Evolutionary conservation across 2,113 vertebrate species (phyloP), one percentile per base, ranked within the genome.

Genomic region (Corythoichthys haematopterus): DNA sequence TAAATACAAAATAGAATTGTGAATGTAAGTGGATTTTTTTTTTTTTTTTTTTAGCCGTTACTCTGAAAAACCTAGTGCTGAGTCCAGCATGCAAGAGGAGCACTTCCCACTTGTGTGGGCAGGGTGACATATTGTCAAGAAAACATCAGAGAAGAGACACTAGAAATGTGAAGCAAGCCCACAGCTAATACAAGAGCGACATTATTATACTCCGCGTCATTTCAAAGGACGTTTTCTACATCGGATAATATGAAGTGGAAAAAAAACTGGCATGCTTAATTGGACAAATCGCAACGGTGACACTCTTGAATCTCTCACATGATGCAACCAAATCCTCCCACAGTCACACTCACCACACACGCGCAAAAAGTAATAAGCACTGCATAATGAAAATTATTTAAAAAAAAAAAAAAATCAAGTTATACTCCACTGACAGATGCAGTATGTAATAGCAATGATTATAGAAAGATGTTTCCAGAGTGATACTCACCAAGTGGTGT

Each of bases 121-220:
- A 46, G 12, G 43, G 50, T 2, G 15, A 68, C 51, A 68, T 40
- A 15, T 6, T 46, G 64, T 59, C 6, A 37, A 53, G 4, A n/a
- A 47, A 20, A 64, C 69, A 60, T 48, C 16, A 33, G 2, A 20
- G 13, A 67, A 20, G 52, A 60, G 4, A 40, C 28, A 20, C 38
- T 52, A n/a, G 45, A 79, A 65, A 65, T 69, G 62, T 46, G 46
- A 37, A 69, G 48, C 50, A 68, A 63, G 48, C 36, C 12, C 9
- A 9, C 16, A 61, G 5, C 36, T 68, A 33, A 63, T 43, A 69
- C 51, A 56, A 71, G 7, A 65, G 15, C 52, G 33, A 50, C 58
- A 68, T 62, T 62, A 80, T 74, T 55, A 69, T 78, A 63, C 68
- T 58, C 40, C 0, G 9, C 48, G 37, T 82, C 62, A 65, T 35